These are phyloP conservation scores for Nephrotoma flavescens DNA, from an alignment of 2,888 invertebrate genomes.

Conservation along the genomic window DNA sequence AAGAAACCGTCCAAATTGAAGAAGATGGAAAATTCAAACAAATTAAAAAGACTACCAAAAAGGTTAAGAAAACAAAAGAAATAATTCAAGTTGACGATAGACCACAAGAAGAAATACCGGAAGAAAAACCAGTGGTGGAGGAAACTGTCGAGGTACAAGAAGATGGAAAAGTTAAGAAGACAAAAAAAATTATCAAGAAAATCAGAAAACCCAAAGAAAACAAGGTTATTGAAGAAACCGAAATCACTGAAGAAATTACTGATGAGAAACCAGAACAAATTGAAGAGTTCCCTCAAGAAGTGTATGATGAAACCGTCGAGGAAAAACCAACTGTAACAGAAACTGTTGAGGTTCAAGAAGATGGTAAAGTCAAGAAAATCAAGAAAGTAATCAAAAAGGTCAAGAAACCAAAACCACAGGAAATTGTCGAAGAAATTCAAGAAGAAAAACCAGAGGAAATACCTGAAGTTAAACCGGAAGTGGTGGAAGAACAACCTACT, in stretches of 20 bases:
- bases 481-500: constrained; percentile 17
- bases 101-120: not conserved
- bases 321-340: constrained; percentile 3
- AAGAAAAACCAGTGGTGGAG: not conserved
- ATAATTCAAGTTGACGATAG: not conserved
- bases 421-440: constrained; percentile 12
- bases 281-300: not conserved
- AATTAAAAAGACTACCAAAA: not conserved
- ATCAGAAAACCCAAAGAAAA: not conserved
- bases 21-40: not conserved
- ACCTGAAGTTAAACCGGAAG: constrained; percentile 19
- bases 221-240: not conserved
- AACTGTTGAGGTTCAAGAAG: constrained; percentile 12
- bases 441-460: constrained; percentile 13
- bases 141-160: not conserved
- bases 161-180: not conserved
- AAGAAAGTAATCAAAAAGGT: constrained; percentile 13
- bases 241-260: not conserved
- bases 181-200: not conserved
- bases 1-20: not conserved
- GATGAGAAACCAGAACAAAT: not conserved
- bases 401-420: constrained; percentile 13
- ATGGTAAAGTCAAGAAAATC: not conserved
- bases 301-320: constrained; percentile 13
- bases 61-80: not conserved